Conservation (phyloP, 2,113 vertebrate genomes). For the Silurus glanis region DNA sequence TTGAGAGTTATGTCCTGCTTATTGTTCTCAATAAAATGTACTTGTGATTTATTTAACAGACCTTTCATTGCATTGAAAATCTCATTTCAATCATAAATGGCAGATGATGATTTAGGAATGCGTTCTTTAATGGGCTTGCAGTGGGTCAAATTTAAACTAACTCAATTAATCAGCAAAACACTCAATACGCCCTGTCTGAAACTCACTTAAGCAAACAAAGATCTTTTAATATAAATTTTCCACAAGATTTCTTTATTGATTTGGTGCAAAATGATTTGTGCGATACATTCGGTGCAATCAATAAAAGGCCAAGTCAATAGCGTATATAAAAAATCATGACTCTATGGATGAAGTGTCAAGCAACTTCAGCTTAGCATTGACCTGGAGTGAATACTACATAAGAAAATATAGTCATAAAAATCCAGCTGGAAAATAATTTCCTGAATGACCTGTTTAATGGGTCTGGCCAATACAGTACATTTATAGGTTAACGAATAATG, state of each 20-base stretch:
- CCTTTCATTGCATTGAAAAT: conserved; percentile 82
- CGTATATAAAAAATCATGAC: conserved; percentile 83
- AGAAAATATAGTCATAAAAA: conserved; percentile 58
- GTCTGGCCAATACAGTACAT: conserved; percentile 40
- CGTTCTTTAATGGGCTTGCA: conserved; percentile 94
- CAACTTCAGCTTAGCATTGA: conserved; percentile 79
- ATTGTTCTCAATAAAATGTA: conserved; percentile 86
- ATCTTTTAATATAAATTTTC: conserved; percentile 99
- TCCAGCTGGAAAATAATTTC: conserved; percentile 53
- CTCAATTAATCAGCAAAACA: conserved; percentile 98
- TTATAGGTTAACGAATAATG: conserved; percentile 55
- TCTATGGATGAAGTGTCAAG: conserved; percentile 75
- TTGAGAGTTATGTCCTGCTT: conserved; percentile 86
- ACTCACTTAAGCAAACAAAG: conserved; percentile 89
- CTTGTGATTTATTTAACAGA: conserved; percentile 86
- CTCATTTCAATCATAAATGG: conserved; percentile 98
- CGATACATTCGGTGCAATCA: conserved; percentile 95
- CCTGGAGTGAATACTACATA: conserved; percentile 64
- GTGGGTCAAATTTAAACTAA: conserved; percentile 95
- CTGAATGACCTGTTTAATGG: conserved; percentile 56
- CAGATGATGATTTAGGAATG: conserved; percentile 97
- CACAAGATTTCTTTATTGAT: conserved; percentile 99
- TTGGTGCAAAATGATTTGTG: conserved; percentile 99
- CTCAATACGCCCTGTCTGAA: conserved; percentile 89
- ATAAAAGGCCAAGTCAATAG: conserved; percentile 85